Evolutionary conservation across 2,888 invertebrate genomes (phyloP).

Genomic region (Eupithecia insigniata): DNA sequence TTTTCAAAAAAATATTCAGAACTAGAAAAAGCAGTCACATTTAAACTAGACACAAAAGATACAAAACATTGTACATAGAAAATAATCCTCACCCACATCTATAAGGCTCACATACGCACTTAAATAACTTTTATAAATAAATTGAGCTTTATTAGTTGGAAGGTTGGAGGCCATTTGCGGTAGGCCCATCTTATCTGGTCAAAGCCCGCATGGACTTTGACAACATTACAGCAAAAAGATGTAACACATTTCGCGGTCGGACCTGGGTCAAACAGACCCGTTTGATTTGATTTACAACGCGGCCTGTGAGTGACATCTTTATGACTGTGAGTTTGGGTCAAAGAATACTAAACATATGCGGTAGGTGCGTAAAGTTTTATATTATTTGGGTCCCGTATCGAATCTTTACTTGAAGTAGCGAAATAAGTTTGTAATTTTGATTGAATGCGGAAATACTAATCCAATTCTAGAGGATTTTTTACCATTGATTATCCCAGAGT

Average conservation of each 20-base stretch:
- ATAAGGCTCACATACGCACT: neutral
- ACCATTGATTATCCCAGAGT: neutral
- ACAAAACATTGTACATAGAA: no score
- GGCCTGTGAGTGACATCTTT: neutral
- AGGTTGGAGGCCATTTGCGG: conserved; percentile 13
- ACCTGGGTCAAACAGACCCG: neutral
- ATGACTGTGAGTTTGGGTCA: neutral
- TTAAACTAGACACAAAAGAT: neutral
- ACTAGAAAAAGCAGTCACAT: neutral
- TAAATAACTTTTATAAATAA: neutral
- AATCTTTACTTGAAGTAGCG: neutral
- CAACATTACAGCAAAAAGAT: neutral
- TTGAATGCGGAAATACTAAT: neutral
- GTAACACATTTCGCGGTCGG: neutral
- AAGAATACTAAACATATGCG: neutral
- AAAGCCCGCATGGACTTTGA: conserved; percentile 5
- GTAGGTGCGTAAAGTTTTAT: neutral
- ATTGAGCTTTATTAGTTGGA: neutral
- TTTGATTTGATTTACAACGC: conserved; percentile 4
- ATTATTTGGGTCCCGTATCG: neutral
- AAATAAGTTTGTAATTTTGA: neutral
- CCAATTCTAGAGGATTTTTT: neutral
- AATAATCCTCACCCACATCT: neutral
- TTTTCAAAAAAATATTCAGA: neutral
- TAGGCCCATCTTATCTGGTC: neutral